Conservation (phyloP, 1,140 invertebrate species). For the Drosophila yakuba region DNA sequence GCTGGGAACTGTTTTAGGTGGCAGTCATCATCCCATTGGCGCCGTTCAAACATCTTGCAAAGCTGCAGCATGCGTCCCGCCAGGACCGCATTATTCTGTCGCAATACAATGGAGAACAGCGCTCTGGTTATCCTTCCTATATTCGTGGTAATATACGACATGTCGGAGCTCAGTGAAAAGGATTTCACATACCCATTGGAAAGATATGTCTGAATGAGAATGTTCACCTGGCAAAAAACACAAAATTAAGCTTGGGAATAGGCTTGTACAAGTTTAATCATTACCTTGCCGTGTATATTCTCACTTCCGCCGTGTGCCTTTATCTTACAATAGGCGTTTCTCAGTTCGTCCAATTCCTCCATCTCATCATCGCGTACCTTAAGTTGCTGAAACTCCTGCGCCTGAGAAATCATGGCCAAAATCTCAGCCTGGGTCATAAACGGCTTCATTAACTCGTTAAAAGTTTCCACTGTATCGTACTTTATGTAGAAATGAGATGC, state of each 20-base stretch:
- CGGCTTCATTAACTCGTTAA: conserved; percentile 92
- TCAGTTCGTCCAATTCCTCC: conserved; percentile 93
- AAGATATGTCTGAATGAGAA: conserved; percentile 96
- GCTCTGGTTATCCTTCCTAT: conserved; percentile 95
- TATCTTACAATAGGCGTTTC: conserved; percentile 90
- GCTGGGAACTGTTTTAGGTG: conserved; percentile 94
- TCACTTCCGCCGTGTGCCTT: conserved; percentile 92
- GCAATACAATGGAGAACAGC: conserved; percentile 96
- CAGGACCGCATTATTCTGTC: conserved; percentile 95
- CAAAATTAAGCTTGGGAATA: no score
- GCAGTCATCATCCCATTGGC: conserved; percentile 94
- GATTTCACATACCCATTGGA: conserved; percentile 91
- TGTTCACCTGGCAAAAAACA: conserved; percentile 87
- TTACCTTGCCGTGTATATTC: conserved; percentile 97
- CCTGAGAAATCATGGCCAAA: conserved; percentile 94
- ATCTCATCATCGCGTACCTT: conserved; percentile 98
- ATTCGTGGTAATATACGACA: conserved; percentile 97
- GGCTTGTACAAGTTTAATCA: no score
- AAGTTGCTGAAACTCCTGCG: conserved; percentile 98
- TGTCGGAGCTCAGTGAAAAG: conserved; percentile 97
- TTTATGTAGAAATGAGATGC: conserved; percentile 99
- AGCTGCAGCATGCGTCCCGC: conserved; percentile 92
- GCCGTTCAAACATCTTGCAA: conserved; percentile 95
- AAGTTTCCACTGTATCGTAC: conserved; percentile 96
- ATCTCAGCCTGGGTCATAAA: conserved; percentile 95